phyloP scores from a whole-genome alignment of 35 echinoderm and acorn worm species.

The Eucidaris tribuloides region DNA sequence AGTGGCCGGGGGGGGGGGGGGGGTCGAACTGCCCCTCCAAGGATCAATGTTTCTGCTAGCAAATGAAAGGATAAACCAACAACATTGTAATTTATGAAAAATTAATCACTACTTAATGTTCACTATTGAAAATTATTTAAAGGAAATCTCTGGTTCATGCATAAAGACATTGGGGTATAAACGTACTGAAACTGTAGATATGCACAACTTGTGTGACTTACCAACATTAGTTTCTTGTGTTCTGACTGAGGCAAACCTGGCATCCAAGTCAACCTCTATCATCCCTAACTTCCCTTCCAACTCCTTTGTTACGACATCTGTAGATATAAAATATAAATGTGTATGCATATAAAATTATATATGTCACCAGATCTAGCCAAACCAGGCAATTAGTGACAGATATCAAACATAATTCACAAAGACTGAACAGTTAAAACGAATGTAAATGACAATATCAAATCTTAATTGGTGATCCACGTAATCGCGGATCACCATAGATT shows the following conservation, averaged over 20 bases:
- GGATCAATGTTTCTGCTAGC: too few species aligned
- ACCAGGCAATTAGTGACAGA: not conserved
- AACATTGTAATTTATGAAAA: too few species aligned
- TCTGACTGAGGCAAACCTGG: slow-evolving; percentile 53
- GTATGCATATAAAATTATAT: not conserved
- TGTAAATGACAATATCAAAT: not conserved
- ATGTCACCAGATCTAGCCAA: not conserved
- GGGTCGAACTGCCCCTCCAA: too few species aligned
- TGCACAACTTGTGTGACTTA: too few species aligned
- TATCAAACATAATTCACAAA: not conserved
- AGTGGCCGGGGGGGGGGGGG: too few species aligned
- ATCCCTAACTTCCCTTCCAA: slow-evolving; percentile 59
- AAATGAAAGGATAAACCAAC: too few species aligned
- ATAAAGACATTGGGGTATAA: too few species aligned
- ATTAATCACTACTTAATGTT: too few species aligned
- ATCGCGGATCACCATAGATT: too few species aligned
- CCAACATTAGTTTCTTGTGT: slow-evolving; percentile 76
- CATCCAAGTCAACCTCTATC: slow-evolving; percentile 70
- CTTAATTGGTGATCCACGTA: not conserved
- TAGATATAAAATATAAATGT: not conserved
- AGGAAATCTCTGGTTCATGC: too few species aligned
- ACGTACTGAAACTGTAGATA: too few species aligned
- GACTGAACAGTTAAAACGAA: not conserved
- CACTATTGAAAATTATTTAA: too few species aligned
- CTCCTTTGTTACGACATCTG: slow-evolving; percentile 51